These are phyloP conservation scores for Protodeltote pygarga DNA, from an alignment of 2,888 invertebrate species.

Conservation along the genomic window DNA sequence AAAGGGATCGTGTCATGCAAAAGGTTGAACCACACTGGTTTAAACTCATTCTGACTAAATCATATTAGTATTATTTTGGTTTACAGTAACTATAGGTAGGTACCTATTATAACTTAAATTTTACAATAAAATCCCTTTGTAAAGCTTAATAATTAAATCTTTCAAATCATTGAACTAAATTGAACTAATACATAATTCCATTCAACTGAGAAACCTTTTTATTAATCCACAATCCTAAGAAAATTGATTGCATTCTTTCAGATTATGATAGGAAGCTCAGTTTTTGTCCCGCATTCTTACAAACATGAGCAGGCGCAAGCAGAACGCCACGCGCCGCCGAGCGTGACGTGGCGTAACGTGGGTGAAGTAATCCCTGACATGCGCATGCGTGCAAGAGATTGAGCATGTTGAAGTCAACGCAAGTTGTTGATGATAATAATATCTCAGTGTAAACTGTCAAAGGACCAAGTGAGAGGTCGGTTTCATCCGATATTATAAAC, in stretches of 20 bases:
- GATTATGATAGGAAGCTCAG: slow-evolving; percentile 5
- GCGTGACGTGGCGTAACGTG: slow-evolving; percentile 63
- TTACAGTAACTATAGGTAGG: too few species aligned
- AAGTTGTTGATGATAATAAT: not conserved
- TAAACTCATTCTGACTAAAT: too few species aligned
- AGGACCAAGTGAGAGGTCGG: too few species aligned
- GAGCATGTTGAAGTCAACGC: not conserved
- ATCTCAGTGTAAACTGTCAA: not conserved
- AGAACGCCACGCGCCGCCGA: slow-evolving; percentile 57
- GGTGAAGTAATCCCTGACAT: slow-evolving; percentile 38
- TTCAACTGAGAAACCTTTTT: not conserved
- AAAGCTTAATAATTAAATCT: too few species aligned
- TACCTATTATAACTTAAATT: too few species aligned
- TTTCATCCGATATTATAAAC: too few species aligned
- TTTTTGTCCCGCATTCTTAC: slow-evolving; percentile 39
- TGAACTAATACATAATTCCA: not conserved
- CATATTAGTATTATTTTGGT: too few species aligned
- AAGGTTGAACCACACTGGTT: too few species aligned
- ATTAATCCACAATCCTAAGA: not conserved
- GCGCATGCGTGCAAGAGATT: slow-evolving; percentile 23
- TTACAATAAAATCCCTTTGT: too few species aligned
- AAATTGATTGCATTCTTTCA: not conserved
- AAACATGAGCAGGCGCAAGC: slow-evolving; percentile 41
- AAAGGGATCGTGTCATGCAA: too few species aligned
- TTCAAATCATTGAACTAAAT: too few species aligned